Evolutionary conservation across 2,888 invertebrate species (phyloP), one percentile per base, ranked within the genome.

Genomic region (Iphiclides podalirius): DNA sequence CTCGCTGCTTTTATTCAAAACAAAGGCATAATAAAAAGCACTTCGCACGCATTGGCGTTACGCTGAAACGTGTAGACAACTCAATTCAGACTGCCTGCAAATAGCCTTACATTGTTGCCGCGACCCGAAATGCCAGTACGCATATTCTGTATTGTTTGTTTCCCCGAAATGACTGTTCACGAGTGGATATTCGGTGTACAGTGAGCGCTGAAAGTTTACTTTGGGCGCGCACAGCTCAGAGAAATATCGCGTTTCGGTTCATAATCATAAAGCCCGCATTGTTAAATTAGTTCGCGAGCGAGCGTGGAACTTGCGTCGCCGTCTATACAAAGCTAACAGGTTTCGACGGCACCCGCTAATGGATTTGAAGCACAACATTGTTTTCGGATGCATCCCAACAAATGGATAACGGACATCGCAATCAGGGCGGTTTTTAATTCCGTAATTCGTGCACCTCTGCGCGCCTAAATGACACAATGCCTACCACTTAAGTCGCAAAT

Each of bases 361-460:
- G 84, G 85, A 70, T 80, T 82, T 74, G 61, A 70, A 79, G 77
- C 66, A 66, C 75, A 67, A 81, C 81, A 83, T 79, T 84, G 85
- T 84, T 79, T 77, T 75, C 69, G 64, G 60, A 70, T 66, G 71
- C 72, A 71, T 69, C 62, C 65, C 66, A 71, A 75, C 71, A 72
- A 72, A 76, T 73, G 66, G 63, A 63, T 63, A 69, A 59, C 59
- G 64, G 66, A 64, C 68, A 67, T 69, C 66, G 66, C 68, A 65
- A 66, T 56, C 67, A 64, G 60, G 59, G 59, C 54, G 59, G 60
- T 69, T 76, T 75, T 75, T 70, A 7, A 71, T 66, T 52, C 57
- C 46, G 53, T 53, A 28, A 51, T 51, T 42, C 33, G 14, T 36
- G 36, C 36, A 31, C 15, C 28, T 26, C 40, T 26, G 16, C 39